These are phyloP conservation scores for Ophthalmolycus amberensis DNA, from an alignment of 2,113 vertebrate species.

Conservation along the genomic window DNA sequence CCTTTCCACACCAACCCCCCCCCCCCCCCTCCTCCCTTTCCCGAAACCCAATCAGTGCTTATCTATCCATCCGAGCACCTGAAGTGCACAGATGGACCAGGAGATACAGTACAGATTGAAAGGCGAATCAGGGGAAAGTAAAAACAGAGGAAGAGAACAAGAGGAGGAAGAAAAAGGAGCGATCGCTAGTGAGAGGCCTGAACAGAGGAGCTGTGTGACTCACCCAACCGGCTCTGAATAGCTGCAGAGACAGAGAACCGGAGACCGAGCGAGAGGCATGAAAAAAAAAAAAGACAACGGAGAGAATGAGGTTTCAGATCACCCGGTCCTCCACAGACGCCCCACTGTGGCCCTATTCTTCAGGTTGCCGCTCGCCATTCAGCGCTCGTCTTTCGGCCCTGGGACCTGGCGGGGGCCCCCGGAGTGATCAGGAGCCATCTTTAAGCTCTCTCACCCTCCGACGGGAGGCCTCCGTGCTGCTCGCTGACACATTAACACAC, in stretches of 20 bases:
- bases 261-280: conserved; percentile 43
- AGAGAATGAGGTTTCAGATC: conserved; percentile 71
- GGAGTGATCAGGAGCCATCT: conserved; percentile 54
- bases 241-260: conserved; percentile 62
- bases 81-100: conserved; percentile 54
- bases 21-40: neutral
- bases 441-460: conserved; percentile 32
- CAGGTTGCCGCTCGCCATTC: conserved; percentile 56
- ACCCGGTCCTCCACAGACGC: conserved; percentile 54
- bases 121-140: conserved; percentile 40
- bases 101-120: conserved; percentile 49
- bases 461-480: conserved; percentile 28
- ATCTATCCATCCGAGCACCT: conserved; percentile 56
- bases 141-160: conserved; percentile 40
- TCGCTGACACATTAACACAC: conserved; percentile 33
- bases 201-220: conserved; percentile 60
- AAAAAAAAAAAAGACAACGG: conserved; percentile 56
- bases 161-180: conserved; percentile 26
- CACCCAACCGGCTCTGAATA: conserved; percentile 61
- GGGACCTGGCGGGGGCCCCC: conserved; percentile 37
- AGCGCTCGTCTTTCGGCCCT: conserved; percentile 54
- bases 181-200: conserved; percentile 24
- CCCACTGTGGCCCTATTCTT: conserved; percentile 67
- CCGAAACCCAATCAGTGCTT: conserved; percentile 54
- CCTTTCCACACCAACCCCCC: neutral